phyloP scores from a whole-genome alignment of 1,140 invertebrate genomes.

The Bombus waltoni region DNA sequence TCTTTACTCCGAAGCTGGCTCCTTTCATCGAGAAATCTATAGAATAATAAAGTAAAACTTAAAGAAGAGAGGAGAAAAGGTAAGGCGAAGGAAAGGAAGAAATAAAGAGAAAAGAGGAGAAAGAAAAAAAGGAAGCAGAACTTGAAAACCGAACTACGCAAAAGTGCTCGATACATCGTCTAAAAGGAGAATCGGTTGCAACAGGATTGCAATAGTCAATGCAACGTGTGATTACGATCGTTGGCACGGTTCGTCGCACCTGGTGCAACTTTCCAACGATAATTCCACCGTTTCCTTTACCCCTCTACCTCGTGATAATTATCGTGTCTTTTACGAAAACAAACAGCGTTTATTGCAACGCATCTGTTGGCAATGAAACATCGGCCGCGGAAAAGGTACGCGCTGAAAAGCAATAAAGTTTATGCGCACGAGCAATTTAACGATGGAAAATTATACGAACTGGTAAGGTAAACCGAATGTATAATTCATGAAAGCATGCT shows the following conservation, averaged over 20 bases:
- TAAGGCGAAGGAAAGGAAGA: background rate
- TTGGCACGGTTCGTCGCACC: background rate
- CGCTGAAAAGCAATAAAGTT: slow-evolving; percentile 34
- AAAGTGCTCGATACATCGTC: background rate
- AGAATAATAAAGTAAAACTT: background rate
- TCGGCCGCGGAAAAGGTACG: background rate
- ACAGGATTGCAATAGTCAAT: slow-evolving; percentile 19
- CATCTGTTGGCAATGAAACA: background rate
- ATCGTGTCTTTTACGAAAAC: background rate
- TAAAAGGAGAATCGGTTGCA: background rate
- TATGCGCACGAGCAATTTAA: slow-evolving; percentile 57
- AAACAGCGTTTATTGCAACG: background rate
- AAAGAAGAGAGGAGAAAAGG: background rate
- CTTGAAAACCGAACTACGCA: background rate
- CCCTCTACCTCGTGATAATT: background rate
- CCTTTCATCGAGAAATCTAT: background rate
- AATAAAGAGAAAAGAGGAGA: no score
- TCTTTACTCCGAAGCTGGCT: background rate
- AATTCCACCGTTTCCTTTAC: background rate
- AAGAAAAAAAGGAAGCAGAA: no score
- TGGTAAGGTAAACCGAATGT: slow-evolving; percentile 47
- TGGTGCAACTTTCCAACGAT: background rate
- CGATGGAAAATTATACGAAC: slow-evolving; percentile 56
- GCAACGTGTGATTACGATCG: slow-evolving; percentile 24
- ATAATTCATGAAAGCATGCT: slow-evolving; percentile 59